A percentile compares a stretch with the other conserved stretches of the same genome.
These are phyloP conservation scores for Phalanger gymnotis DNA, from an alignment of 2,797 vertebrate species.

Conservation along the genomic window DNA sequence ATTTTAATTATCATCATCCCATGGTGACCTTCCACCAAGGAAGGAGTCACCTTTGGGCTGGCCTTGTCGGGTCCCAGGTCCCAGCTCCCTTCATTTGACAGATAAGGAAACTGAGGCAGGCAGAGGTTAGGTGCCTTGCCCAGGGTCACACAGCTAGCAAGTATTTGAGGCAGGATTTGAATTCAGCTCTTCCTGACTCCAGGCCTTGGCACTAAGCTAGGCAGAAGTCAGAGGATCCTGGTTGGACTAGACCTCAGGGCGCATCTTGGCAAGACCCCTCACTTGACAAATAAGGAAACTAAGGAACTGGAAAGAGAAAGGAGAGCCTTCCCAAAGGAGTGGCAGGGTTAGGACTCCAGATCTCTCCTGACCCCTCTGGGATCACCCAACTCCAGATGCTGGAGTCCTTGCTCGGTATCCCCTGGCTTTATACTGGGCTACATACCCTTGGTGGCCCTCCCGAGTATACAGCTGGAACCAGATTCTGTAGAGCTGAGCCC, in stretches of 20 bases:
- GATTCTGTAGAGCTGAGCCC: slow-evolving; percentile 88
- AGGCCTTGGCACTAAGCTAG: neutral
- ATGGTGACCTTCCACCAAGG: neutral
- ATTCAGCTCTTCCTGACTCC: neutral
- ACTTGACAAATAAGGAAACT: neutral
- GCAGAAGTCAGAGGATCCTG: neutral
- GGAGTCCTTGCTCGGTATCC: neutral
- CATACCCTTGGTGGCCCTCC: slow-evolving; percentile 86
- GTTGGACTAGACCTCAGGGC: neutral
- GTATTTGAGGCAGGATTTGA: neutral
- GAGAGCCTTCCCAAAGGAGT: too few species aligned
- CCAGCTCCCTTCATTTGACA: neutral
- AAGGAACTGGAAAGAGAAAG: neutral
- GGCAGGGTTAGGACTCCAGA: neutral
- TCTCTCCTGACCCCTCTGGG: neutral
- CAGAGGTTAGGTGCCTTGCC: neutral
- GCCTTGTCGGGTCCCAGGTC: too few species aligned
- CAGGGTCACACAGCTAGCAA: neutral
- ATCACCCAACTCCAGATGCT: neutral
- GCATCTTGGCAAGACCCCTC: neutral
- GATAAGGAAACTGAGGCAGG: neutral
- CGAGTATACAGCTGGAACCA: slow-evolving; percentile 93
- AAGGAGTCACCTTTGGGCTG: neutral
- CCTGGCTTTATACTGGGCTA: neutral
- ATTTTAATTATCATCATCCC: neutral